Percentiles rank a stretch among this genome's conserved stretches.
phyloP scores from a whole-genome alignment of 2,888 invertebrate species.

The Stenotaenia linearis region DNA sequence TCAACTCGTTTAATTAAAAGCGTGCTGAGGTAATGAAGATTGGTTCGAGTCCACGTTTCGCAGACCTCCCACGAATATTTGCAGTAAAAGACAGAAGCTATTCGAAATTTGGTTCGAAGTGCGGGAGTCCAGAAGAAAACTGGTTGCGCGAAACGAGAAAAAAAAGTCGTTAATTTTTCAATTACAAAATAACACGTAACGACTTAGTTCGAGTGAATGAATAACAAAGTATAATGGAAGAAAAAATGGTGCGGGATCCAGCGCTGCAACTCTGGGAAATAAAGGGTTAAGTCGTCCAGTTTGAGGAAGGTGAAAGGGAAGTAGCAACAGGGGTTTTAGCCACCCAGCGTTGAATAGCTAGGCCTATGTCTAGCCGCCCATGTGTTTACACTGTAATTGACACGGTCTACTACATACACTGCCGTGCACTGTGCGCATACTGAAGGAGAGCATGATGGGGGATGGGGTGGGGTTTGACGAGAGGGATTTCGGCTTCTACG shows the following conservation, averaged over 20 bases:
- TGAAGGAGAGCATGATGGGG: background rate
- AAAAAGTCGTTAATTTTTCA: slow-evolving; percentile 20
- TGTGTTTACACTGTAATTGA: slow-evolving; percentile 23
- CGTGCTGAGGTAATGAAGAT: slow-evolving; percentile 26
- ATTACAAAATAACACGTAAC: background rate
- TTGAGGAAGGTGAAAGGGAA: slow-evolving; percentile 3
- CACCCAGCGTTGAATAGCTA: slow-evolving; percentile 10
- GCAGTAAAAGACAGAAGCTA: slow-evolving; percentile 3
- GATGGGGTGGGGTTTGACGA: background rate
- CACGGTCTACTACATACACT: slow-evolving; percentile 24
- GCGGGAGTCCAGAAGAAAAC: background rate
- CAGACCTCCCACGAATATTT: slow-evolving; percentile 10
- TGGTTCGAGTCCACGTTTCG: background rate
- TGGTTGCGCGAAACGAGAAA: background rate
- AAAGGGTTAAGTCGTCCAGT: slow-evolving; percentile 24
- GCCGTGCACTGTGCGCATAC: background rate
- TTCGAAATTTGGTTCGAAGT: background rate
- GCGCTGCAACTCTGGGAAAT: background rate
- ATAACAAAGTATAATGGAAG: background rate
- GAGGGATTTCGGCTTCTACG: slow-evolving; percentile 3
- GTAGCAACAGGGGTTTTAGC: background rate
- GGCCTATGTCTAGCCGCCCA: slow-evolving; percentile 22
- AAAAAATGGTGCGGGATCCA: background rate
- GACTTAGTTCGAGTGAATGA: background rate
- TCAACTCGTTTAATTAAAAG: slow-evolving; percentile 12